Evolutionary conservation across 92 coral and sea anemone genomes (phyloP), one percentile per base, ranked within the genome.

Genomic region (Phenganax marumi): DNA sequence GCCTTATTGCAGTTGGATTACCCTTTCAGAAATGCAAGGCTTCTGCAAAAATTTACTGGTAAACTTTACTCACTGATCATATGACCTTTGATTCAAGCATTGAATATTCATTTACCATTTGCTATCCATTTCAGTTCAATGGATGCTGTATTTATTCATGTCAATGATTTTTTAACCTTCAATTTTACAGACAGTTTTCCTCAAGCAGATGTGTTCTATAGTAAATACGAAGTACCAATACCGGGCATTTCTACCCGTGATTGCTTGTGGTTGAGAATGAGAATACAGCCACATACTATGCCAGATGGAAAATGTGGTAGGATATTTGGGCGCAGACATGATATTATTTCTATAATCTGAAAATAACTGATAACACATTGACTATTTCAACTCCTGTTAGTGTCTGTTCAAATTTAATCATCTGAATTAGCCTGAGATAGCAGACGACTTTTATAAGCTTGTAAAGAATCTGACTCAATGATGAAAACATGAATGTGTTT

Each of bases 191-290:
- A 52, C 57, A 52, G 57, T 58, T 73, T 77, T 39, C 98, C 98
- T 48, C 75, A 88, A 47, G 87, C 97, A 17, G 86, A 88, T 26
- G 71, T 94, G 18, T 91, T 94, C 57, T 84, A 90, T 75, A 92
- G 92, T 72, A 87, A 86, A 47, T 94, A 90, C 76, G 78, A 71
- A 17, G 81, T 90, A 7, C 98, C 98, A 21, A 80, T 94, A 11
- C 98, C 98, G 12, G 90, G 91, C 25, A 89, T 90, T 10, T 88
- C 98, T 8, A 81, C 90, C 8, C 88, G 98, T 12, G 98, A 94
- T 56, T 85, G 89, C 52, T 92, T 97, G 52, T 68, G 92, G 84
- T 74, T 92, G 26, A 87, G 92, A 72, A 92, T 91, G 90, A 92
- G 97, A 97, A 77, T 94, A 57, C 97, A 93, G 11, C 88, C 92